Conservation (phyloP, 2,113 vertebrate genomes). For the human (Homo sapiens) region DNA sequence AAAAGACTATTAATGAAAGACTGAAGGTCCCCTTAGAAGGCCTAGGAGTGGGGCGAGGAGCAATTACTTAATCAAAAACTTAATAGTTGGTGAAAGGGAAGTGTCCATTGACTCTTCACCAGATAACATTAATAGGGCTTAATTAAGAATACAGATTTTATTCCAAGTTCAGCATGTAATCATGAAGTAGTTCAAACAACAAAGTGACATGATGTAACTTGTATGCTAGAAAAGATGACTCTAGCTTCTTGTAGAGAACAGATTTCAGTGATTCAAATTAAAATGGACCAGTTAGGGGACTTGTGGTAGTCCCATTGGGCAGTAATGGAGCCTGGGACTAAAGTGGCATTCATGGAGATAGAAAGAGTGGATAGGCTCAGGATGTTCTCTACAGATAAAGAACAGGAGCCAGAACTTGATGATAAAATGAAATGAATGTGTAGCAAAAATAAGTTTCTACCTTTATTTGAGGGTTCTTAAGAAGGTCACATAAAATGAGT, state of each 20-base stretch:
- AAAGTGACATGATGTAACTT: not conserved
- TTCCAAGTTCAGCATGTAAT: not conserved
- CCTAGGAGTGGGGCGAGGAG: not conserved
- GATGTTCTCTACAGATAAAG: not conserved
- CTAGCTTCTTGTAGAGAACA: not conserved
- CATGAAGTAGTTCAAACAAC: not conserved
- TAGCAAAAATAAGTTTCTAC: not conserved
- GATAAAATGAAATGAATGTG: not conserved
- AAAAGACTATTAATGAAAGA: not conserved
- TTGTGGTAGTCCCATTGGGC: not conserved
- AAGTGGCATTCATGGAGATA: not conserved
- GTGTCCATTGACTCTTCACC: not conserved
- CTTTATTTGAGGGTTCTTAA: not conserved
- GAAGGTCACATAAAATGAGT: not conserved
- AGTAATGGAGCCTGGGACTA: not conserved
- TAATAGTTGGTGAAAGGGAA: rapidly evolving
- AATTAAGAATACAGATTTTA: not conserved
- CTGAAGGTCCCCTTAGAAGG: not conserved
- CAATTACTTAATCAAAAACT: not conserved
- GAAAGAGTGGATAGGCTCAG: not conserved
- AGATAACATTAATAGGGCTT: not conserved
- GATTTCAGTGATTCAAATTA: not conserved
- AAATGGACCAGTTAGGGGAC: not conserved
- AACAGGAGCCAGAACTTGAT: not conserved
- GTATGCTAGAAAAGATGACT: not conserved